Evolutionary conservation across 2,113 vertebrate genomes (phyloP), one percentile per base, ranked within the genome.

Genomic region (Pteropus alecto): DNA sequence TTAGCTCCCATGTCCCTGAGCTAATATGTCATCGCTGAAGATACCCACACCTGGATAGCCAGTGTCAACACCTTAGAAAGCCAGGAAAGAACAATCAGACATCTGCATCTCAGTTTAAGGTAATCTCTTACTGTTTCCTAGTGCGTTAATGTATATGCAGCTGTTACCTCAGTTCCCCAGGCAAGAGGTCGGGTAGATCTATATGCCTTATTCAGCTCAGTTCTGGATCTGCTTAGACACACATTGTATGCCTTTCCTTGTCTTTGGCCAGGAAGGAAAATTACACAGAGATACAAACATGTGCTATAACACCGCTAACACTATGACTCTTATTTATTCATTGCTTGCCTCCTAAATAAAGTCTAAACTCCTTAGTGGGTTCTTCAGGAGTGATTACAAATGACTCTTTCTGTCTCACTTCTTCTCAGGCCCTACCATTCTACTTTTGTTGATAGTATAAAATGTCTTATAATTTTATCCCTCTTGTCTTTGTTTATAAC

Each of bases 401-500:
- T 14, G n/a, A 1, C n/a, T 33, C 51, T 54, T 46, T 11, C 70
- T 26, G 35, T 71, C 48, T 81, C 10, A 0, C 61, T 84, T 30
- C n/a, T 46, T 56, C 56, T 78, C 46, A 87, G 76, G 70, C 67
- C 77, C 54, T 14, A 12, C 13, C 5, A 5, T 78, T 73, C 60
- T 82, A 21, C 84, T 79, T 91, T 63, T 24, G 41, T 54, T 35
- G 54, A 13, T 71, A 48, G 7, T 14, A 0, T 43, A 67, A 56
- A 33, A 16, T 24, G 35, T 67, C 58, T 71, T 79, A 79, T 92
- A 90, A 96, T 81, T 85, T 65, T 60, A 92, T 81, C 46, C 73
- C 54, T 87, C 76, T 46, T 46, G 67, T 71, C 93, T 94, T 97
- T 96, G 84, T 93, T 96, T 90, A 43, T 38, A 87, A 87, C 87